Evolutionary conservation across 53 echinoderm and acorn worm genomes (phyloP), one percentile per base, ranked within the genome.

Genomic region (Paelopatides confundens): DNA sequence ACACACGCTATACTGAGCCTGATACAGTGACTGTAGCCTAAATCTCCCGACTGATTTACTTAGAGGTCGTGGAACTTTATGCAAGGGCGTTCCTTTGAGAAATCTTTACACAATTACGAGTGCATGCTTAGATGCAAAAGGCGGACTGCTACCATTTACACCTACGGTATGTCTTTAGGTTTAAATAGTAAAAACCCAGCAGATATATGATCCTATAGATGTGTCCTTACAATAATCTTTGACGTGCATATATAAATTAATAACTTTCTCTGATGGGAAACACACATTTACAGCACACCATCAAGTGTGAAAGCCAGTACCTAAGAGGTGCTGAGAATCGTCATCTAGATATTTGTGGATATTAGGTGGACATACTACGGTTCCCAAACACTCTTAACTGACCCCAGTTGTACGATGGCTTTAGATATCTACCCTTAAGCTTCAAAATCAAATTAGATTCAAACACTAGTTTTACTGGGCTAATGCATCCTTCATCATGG

Each of bases 221-320:
- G 12, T 10, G 43, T 43, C 43, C 32, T 26, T 14, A 67, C 68
- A 31, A 35, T 15, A n/a, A n/a, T 30, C 68, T 11, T 35, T 53
- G 51, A 79, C 79, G 51, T 28, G 79, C n/a, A n/a, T 15, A 52
- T 53, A 51, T 79, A 53, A 79, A 79, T 79, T 79, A 53, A 53
- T 51, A 51, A 79, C 33, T 79, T 79, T 79, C 53, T 50, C 79
- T 52, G 79, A 79, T 79, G 79, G 79, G 51, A 79, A 79, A 79
- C 50, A 79, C 79, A 79, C 79, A 79, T 79, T 79, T 29, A 29
- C 18, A 53, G 26, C 23, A 51, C 50, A 33, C 50, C 43, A 8
- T 24, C 17, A 79, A 53, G 79, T 52, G 79, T 79, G 79, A 79
- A 53, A 79, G 32, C 32, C 4, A 79, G 79, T 50, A 53, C 79